These are phyloP conservation scores for Anguilla anguilla DNA, from an alignment of 2,797 vertebrate genomes.

Conservation along the genomic window DNA sequence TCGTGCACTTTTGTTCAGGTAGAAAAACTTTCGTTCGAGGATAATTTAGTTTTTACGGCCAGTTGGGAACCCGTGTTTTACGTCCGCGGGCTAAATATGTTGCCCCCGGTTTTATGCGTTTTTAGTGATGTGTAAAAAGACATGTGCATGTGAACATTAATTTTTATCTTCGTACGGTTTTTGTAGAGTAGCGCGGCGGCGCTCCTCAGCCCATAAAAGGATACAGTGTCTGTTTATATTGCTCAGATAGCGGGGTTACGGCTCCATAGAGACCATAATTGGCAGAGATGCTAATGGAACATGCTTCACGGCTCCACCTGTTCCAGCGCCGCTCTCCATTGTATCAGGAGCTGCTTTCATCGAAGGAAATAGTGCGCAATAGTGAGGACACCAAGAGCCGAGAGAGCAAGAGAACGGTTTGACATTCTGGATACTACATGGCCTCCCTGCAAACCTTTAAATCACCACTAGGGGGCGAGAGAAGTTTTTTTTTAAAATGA, in stretches of 20 bases:
- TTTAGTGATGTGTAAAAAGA: conserved; percentile 22
- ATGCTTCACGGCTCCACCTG: conserved; percentile 70
- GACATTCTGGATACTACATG: conserved; percentile 62
- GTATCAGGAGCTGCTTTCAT: conserved; percentile 47
- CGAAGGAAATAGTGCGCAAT: conserved; percentile 33
- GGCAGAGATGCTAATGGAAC: conserved; percentile 70
- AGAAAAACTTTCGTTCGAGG: background rate
- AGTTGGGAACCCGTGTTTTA: conserved; percentile 32
- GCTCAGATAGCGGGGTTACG: conserved; percentile 67
- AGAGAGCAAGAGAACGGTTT: too few relatives aligned
- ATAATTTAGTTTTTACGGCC: background rate
- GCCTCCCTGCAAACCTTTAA: conserved; percentile 56
- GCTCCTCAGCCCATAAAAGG: conserved; percentile 41
- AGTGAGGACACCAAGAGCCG: too few relatives aligned
- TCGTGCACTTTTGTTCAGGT: background rate
- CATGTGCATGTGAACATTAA: conserved; percentile 12
- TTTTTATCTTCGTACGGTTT: conserved; percentile 1
- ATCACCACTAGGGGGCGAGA: conserved; percentile 40
- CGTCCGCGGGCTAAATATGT: conserved; percentile 52
- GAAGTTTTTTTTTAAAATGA: conserved; percentile 31
- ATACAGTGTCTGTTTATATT: conserved; percentile 59
- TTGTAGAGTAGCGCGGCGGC: background rate
- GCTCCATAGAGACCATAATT: conserved; percentile 61
- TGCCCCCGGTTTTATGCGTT: conserved; percentile 44
- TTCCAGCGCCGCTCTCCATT: conserved; percentile 66